Evolutionary conservation across 35 echinoderm and acorn worm genomes (phyloP), one percentile per base, ranked within the genome.

Genomic region (Apostichopus parvimensis): DNA sequence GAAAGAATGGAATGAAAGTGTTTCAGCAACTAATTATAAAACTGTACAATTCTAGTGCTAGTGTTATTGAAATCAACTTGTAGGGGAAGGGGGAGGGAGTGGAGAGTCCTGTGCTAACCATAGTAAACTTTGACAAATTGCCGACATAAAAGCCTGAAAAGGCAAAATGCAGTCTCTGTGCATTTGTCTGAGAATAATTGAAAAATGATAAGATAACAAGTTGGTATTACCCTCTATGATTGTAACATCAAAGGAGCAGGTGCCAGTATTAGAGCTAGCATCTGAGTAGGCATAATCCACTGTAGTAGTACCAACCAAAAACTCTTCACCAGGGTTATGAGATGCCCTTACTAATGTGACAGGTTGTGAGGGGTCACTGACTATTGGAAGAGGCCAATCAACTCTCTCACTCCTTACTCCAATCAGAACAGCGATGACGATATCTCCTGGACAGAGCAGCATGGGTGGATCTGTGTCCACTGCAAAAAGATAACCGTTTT

Each of bases 371-470:
- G 24, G 17, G 80, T 96, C 95, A 23, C 53, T 93, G 9, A 92
- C 95, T 79, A 92, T 92, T 21, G 95, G 95, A 18, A 20, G 54
- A 17, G 56, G 91, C 95, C 95, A 96, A 54, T 66, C 78, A 20
- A 89, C 92, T 57, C 4, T 5, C 18, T 54, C 80, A 4, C 5
- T 80, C 55, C 23, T 12, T 8, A n/a, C 87, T 64, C 91, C 91
- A 6, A 55, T 15, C 62, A 18, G 66, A 58, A 90, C 34, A 6
- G 57, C 76, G 12, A 79, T 10, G 14, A 24, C 28, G 18, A 68
- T 65, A 56, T 93, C 89, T 14, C 15, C 54, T 2, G 89, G 89
- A 91, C 88, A 93, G 55, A 82, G 72, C 17, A 14, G 5, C 26
- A 96, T 96, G 8, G 95, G 95, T 1, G 65, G 79, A 14, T 54